Evolutionary conservation across 2,797 vertebrate species (phyloP), one percentile per base, ranked within the genome.

Genomic region (Potorous gilbertii): DNA sequence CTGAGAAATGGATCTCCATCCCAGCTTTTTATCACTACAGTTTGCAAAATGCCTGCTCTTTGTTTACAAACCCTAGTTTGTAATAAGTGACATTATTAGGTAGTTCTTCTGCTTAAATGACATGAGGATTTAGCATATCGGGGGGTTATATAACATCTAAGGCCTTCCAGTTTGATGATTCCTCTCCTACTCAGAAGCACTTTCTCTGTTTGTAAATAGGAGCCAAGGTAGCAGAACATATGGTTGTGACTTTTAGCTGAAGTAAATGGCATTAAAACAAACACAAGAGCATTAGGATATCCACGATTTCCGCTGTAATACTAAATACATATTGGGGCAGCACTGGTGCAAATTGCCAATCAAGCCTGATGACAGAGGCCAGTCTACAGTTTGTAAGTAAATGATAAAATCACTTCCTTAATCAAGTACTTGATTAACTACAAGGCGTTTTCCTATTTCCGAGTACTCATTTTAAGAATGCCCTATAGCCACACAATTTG

Each of bases 71-170:
- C 93, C 94, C 95, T 96, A 97, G 96, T 97, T 55, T 98, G 96
- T 98, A 98, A 98, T 98, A 98, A 98, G 98, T 98, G 98, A 98
- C 98, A 98, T 98, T 98, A 98, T 98, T 98, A 98, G 98, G 98
- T 94, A 97, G 97, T 98, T 95, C 98, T 99, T 98, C 98, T 98
- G 96, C 97, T 97, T 98, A 98, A 99, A 98, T 98, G 98, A 98
- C 98, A 98, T 93, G 90, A 94, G 97, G 97, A 97, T 97, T 98
- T 97, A 97, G 97, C 96, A 97, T 97, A 98, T 98, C 98, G 98
- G 98, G 16, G 97, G 96, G 98, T 98, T 98, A 98, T 46, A 87
- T 96, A 97, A 98, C 98, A 98, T 94, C 96, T 59, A 98, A 97
- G 94, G 97, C 98, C 97, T 96, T 99, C 98, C 97, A 98, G 96